Conservation (phyloP, 2,888 invertebrate genomes). For the Aleiodes testaceus region DNA sequence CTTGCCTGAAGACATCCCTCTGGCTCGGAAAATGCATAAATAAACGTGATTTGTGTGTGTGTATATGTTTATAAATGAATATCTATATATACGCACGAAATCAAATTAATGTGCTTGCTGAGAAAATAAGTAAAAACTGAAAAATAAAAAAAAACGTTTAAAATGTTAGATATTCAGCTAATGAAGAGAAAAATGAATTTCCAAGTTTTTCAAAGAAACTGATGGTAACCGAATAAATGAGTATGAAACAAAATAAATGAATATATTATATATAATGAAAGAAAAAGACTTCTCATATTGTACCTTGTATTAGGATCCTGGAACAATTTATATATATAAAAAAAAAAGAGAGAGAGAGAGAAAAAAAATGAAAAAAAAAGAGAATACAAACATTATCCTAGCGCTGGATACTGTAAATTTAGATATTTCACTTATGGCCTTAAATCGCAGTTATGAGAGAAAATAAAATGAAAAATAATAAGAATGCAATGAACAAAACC, state of each 20-base stretch:
- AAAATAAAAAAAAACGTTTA: conserved; percentile 8
- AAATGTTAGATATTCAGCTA: conserved; percentile 43
- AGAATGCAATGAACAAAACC: neutral
- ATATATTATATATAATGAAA: conserved; percentile 32
- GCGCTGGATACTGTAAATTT: conserved; percentile 63
- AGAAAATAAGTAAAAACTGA: neutral
- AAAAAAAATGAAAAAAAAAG: conserved; percentile 17
- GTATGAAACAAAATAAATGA: conserved; percentile 26
- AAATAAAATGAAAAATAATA: conserved; percentile 41
- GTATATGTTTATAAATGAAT: neutral
- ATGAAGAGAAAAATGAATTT: conserved; percentile 31
- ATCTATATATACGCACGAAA: conserved; percentile 28
- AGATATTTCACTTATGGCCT: conserved; percentile 69
- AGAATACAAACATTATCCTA: conserved; percentile 45
- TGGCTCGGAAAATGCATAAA: conserved; percentile 8
- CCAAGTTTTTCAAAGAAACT: conserved; percentile 7
- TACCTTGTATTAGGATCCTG: conserved; percentile 41
- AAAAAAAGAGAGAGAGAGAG: conserved; percentile 23
- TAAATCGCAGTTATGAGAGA: conserved; percentile 57
- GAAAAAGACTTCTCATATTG: conserved; percentile 42
- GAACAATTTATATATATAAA: conserved; percentile 54
- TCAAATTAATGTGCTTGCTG: conserved; percentile 2
- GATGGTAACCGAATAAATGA: conserved; percentile 7
- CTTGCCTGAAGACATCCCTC: conserved; percentile 30
- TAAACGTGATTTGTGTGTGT: conserved; percentile 10